Base-by-base conservation (phyloP, 2,113 vertebrate species). In the Pristiophorus japonicus region DNA sequence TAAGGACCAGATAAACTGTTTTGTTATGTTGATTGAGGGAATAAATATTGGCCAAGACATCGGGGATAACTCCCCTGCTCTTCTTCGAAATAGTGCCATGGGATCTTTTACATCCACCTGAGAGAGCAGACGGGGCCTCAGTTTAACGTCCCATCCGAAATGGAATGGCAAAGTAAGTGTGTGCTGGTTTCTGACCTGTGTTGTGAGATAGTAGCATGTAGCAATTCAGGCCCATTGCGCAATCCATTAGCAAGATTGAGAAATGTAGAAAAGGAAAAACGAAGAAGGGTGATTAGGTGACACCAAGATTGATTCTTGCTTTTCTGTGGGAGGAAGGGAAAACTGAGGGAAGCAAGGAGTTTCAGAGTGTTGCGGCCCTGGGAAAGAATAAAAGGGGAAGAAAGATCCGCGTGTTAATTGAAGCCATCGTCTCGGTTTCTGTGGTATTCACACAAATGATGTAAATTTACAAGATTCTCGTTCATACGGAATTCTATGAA, bases 391-490 rank as follows among this genome's bases (percentile, higher is more conserved):
- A 63, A 92, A 22, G 55, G 5, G 55, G 59, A 92, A 92, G 88
- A 63, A 92, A 65, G 59, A 63, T 8, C 30, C 59, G 2, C 42
- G 4, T 6, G n/a, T 91, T 94, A 94, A 94, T 94, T 94, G 66
- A 94, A 70, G 93, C 63, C 93, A 94, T 94, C 66, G 16, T 51
- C 65, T 70, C 51, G 93, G 65, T 94, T 94, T 94, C 65, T 94
- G 42, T 51, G 87, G 18, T 45, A 73, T 67, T 70, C 65, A 47
- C 93, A 94, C 93, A 94, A 94, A 94, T 67, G 93, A 94, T 94
- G 93, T 94, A 67, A 94, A 94, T 70, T 70, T 94, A 70, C 93
- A 67, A 94, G 93, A 70, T 94, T 94, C 88, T 45, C 42, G 93
- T 73, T 47, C 66, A 51, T 67, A 70, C 38, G 42, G 93, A 94